These are phyloP conservation scores for Actinemys pallida DNA, from an alignment of 2,113 vertebrate species.

Conservation along the genomic window DNA sequence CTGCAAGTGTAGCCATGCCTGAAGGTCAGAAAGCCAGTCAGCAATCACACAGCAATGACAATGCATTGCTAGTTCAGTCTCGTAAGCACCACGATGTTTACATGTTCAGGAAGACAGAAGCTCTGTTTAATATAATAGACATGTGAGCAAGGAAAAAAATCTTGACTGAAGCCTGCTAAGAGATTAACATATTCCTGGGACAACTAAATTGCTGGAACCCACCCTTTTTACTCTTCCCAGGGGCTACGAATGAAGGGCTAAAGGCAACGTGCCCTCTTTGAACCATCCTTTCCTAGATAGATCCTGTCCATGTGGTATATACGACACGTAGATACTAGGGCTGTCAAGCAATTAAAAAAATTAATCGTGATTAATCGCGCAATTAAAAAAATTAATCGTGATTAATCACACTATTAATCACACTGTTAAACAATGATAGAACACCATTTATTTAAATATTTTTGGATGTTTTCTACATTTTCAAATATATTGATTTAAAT, in stretches of 20 bases:
- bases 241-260: neutral
- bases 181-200: fast-evolving
- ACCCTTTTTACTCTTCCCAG: neutral
- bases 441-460: no score
- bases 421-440: no score
- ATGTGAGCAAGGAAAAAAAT: neutral
- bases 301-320: neutral
- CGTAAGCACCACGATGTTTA: fast-evolving
- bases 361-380: no score
- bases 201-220: neutral
- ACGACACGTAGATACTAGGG: neutral
- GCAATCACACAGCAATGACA: neutral
- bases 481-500: no score
- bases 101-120: neutral
- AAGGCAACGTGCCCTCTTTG: neutral
- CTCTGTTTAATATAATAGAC: neutral
- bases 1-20: no score
- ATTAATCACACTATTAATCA: no score
- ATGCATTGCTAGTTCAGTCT: neutral
- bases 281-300: slow-evolving; percentile 7
- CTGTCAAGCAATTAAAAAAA: no score
- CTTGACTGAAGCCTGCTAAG: fast-evolving
- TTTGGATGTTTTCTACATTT: no score
- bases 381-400: no score
- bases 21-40: neutral